Evolutionary conservation across 2,797 vertebrate species (phyloP).

Genomic region (Delichon dasypus): DNA sequence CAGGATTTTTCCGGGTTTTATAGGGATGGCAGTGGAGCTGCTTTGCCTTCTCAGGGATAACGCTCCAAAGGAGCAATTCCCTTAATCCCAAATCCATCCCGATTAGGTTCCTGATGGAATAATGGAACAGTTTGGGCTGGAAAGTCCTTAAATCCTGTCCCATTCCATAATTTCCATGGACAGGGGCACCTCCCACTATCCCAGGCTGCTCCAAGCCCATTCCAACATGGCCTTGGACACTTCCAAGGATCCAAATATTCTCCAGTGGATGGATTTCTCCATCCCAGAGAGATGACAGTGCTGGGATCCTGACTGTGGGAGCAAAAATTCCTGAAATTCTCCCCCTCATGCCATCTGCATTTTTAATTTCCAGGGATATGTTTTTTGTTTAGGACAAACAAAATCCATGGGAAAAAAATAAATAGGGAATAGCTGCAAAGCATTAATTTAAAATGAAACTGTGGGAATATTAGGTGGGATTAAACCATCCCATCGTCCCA

Average conservation of each 20-base stretch:
- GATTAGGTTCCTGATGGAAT: background rate
- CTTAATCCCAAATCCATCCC: background rate
- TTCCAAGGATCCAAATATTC: background rate
- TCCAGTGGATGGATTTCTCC: background rate
- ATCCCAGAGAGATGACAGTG: background rate
- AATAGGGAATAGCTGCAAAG: background rate
- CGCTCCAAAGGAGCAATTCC: background rate
- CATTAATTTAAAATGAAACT: background rate
- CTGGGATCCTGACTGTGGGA: background rate
- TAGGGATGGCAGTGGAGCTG: background rate
- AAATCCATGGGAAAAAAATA: background rate
- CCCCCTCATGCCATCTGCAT: accelerated
- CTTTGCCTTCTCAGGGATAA: background rate
- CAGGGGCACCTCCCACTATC: background rate
- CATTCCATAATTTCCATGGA: background rate
- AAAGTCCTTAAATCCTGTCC: background rate
- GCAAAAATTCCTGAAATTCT: background rate
- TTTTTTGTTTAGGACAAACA: background rate
- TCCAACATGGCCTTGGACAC: background rate
- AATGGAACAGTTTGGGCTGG: background rate
- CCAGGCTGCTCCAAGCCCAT: background rate
- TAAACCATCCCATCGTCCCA: accelerated
- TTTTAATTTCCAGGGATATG: background rate
- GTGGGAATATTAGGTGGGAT: background rate
- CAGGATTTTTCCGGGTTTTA: background rate